Percentiles rank a stretch among this genome's conserved stretches.
Conservation (phyloP, 2,888 invertebrate species). For the Lepeophtheirus nordmannii region DNA sequence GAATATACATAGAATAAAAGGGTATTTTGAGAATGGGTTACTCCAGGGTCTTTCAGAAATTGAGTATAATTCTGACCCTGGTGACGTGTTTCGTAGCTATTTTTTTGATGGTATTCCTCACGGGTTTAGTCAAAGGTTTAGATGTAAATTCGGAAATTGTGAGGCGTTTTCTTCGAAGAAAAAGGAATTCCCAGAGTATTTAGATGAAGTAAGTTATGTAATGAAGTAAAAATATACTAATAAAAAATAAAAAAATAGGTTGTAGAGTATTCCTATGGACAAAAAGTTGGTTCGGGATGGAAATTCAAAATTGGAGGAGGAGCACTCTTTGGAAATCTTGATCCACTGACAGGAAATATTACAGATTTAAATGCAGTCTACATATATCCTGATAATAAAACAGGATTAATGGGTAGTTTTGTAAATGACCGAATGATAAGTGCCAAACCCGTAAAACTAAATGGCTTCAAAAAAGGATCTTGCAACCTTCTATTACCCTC, state of each 20-base stretch:
- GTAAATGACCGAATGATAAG: neutral
- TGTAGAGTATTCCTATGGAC: neutral
- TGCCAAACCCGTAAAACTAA: neutral
- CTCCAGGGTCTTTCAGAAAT: constrained; percentile 1
- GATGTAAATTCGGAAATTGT: constrained; percentile 18
- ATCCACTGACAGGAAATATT: neutral
- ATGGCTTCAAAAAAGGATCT: neutral
- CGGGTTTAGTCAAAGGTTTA: constrained; percentile 3
- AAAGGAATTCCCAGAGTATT: constrained; percentile 1
- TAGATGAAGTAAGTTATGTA: constrained; percentile 6
- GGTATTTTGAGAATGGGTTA: constrained; percentile 4
- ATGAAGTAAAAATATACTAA: no score
- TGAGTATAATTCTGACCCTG: constrained; percentile 7
- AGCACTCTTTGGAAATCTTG: constrained; percentile 3
- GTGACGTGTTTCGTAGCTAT: neutral
- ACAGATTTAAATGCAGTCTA: constrained; percentile 1
- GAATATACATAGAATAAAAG: constrained; percentile 9
- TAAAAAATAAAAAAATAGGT: neutral
- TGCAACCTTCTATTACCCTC: neutral
- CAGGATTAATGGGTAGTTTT: constrained; percentile 1
- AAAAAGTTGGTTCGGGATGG: neutral
- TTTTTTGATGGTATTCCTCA: constrained; percentile 7
- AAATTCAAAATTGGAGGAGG: constrained; percentile 17
- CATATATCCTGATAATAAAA: constrained; percentile 15
- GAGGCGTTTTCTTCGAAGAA: neutral